Percentiles rank a stretch among this genome's conserved stretches.
phyloP scores from a whole-genome alignment of 1,140 invertebrate species.

The Scaptomyza hsui region DNA sequence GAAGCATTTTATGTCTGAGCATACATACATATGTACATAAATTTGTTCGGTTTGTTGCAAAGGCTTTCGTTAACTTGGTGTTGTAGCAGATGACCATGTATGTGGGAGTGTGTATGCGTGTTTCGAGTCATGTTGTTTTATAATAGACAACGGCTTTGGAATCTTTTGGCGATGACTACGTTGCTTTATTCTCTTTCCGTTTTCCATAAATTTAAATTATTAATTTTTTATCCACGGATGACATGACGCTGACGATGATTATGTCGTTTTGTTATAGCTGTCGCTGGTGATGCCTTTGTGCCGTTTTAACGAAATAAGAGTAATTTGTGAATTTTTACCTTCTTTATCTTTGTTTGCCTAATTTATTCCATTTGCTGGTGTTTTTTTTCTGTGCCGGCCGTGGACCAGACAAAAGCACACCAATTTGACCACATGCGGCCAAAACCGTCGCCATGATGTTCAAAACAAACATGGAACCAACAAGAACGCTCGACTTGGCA shows the following conservation, averaged over 20 bases:
- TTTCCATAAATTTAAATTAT: constrained; percentile 82
- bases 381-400: constrained; percentile 40
- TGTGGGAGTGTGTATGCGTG: constrained; percentile 38
- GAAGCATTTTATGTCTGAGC: constrained; percentile 25
- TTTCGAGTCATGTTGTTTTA: constrained; percentile 71
- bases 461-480: constrained; percentile 61
- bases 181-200: constrained; percentile 78
- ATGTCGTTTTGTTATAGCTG: constrained; percentile 78
- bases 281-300: constrained; percentile 61
- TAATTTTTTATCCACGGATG: constrained; percentile 81
- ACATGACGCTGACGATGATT: constrained; percentile 79
- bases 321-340: constrained; percentile 78
- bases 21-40: constrained; percentile 10
- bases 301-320: constrained; percentile 79
- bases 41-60: constrained; percentile 15
- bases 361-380: constrained; percentile 38
- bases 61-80: constrained; percentile 32
- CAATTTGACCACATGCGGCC: constrained; percentile 73
- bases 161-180: constrained; percentile 78
- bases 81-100: constrained; percentile 9
- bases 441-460: constrained; percentile 60
- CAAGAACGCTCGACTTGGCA: constrained; percentile 29
- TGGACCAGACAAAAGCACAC: constrained; percentile 70
- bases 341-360: constrained; percentile 46
- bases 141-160: constrained; percentile 76